Evolutionary conservation across 2,113 vertebrate genomes (phyloP).

Genomic region (Illadopsis cleaveri): DNA sequence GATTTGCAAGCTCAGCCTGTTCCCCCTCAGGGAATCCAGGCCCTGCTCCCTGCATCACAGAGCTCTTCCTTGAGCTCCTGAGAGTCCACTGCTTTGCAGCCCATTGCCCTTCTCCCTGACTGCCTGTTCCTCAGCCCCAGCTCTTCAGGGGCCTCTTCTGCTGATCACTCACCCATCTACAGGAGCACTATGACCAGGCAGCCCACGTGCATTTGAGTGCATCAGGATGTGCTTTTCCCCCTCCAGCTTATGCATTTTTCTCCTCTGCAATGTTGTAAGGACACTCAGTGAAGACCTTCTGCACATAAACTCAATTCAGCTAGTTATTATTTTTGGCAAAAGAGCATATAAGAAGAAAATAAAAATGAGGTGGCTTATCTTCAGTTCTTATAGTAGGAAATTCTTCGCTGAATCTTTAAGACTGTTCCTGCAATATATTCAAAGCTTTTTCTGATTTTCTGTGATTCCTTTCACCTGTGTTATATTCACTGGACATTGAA

Average conservation of each 20-base stretch:
- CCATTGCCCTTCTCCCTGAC: background rate
- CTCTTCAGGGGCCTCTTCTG: background rate
- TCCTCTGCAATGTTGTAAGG: background rate
- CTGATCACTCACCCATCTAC: background rate
- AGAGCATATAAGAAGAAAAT: background rate
- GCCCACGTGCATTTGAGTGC: accelerated
- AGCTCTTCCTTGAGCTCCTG: background rate
- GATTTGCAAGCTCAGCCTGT: background rate
- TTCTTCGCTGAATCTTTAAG: background rate
- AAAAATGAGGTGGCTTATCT: background rate
- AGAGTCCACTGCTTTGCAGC: accelerated
- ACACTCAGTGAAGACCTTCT: background rate
- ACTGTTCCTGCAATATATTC: background rate
- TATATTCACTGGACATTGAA: background rate
- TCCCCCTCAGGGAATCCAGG: background rate
- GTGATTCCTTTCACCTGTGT: background rate
- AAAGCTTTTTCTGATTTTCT: constrained; percentile 13
- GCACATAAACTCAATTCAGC: background rate
- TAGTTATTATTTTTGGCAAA: background rate
- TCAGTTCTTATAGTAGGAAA: background rate
- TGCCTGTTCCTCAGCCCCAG: background rate
- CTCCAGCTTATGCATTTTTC: background rate
- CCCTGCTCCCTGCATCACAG: accelerated
- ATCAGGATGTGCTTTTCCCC: background rate
- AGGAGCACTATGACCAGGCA: background rate